Evolutionary conservation across 2,888 invertebrate species (phyloP), one percentile per base, ranked within the genome.

Genomic region (Asteroscopus sphinx): DNA sequence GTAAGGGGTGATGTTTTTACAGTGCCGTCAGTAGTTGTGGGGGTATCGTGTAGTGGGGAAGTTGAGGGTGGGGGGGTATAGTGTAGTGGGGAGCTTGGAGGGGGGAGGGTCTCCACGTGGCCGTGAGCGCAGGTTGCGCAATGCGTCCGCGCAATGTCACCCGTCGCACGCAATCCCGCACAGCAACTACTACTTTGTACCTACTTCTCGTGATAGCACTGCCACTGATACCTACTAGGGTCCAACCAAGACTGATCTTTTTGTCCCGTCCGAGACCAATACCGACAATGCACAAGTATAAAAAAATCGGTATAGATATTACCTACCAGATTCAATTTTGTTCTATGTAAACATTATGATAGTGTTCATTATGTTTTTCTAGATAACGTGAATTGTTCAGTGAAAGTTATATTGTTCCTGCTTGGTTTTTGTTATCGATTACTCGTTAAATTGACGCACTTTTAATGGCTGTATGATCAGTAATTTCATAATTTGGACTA

Each of bases 71-170:
- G 46, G 47, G 46, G 44, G 41, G n/a, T 21, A 21, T 12, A 15
- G 58, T 39, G 45, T 26, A 26, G 36, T 17, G 15, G 26, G 44
- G 60, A 58, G 40, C 35, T 30, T 46, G 58, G 49, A 39, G 46
- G 36, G 48, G 17, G 46, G 47, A 45, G 44, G 41, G n/a, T 16
- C 13, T 57, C 73, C 90, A 88, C 88, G 89, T 88, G 89, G 88
- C 80, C 70, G 66, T 66, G 67, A 80, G 75, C 68, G 66, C 51
- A 58, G 51, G 70, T 88, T 87, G 81, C 83, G 85, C 79, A 88
- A 88, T 82, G 79, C 82, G 82, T 71, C 74, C 77, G 85, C 82
- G 83, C 88, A 87, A 87, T 85, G 85, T 87, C 83, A 87, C 66
- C 68, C 66, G 56, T 69, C 68, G 72, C 81, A 82, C 80, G 80